Evolutionary conservation across 2,888 invertebrate genomes (phyloP).

Genomic region (Platycheirus rosarum): DNA sequence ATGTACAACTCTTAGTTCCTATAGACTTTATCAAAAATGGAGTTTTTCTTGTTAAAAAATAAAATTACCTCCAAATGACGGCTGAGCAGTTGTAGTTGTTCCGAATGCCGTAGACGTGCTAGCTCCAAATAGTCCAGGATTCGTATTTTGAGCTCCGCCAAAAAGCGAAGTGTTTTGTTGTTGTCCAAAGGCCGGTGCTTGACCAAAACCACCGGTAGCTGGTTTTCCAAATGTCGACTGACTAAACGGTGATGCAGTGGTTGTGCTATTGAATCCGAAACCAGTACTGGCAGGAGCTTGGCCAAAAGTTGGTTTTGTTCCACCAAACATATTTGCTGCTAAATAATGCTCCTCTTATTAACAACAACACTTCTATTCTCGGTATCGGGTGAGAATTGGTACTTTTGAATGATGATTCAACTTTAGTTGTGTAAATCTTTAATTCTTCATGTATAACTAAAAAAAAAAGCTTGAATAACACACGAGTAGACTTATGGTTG

Average conservation of each 20-base stretch:
- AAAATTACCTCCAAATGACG: conserved; percentile 81
- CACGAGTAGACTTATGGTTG: conserved; percentile 18
- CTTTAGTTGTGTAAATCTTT: conserved; percentile 49
- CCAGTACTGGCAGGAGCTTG: conserved; percentile 80
- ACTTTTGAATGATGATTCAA: too few species aligned
- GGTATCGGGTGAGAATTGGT: too few species aligned
- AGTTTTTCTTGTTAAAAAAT: too few species aligned
- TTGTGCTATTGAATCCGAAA: conserved; percentile 79
- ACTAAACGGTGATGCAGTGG: conserved; percentile 82
- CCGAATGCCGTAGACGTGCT: conserved; percentile 87
- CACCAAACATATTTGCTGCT: conserved; percentile 78
- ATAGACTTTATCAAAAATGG: too few species aligned
- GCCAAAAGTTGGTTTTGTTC: conserved; percentile 83
- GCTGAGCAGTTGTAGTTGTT: conserved; percentile 83
- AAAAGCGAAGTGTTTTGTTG: conserved; percentile 84
- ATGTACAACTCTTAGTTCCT: too few species aligned
- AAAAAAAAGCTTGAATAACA: conserved; percentile 34
- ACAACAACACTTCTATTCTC: background rate
- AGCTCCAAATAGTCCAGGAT: conserved; percentile 83
- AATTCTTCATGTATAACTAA: conserved; percentile 20
- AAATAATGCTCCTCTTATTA: background rate
- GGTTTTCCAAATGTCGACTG: conserved; percentile 85
- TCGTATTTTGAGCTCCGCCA: conserved; percentile 83
- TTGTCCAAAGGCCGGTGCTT: conserved; percentile 87
- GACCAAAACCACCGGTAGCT: conserved; percentile 86